These are phyloP conservation scores for Cabera pusaria DNA, from an alignment of 2,888 invertebrate genomes.

Conservation along the genomic window DNA sequence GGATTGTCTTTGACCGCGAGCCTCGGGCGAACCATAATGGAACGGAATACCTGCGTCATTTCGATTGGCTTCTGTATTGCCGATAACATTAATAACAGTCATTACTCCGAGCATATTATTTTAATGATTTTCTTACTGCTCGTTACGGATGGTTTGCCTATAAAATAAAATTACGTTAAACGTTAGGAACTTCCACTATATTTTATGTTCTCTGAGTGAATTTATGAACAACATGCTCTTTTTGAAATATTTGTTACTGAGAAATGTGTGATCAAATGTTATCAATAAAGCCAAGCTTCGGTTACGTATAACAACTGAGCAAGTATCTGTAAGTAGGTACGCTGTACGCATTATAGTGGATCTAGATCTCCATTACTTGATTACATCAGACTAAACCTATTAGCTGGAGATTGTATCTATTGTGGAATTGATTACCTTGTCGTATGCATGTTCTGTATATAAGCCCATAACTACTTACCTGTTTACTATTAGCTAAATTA, in stretches of 20 bases:
- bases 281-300: constrained; percentile 1
- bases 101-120: constrained; percentile 54
- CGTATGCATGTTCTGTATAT: constrained; percentile 12
- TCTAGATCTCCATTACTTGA: constrained; percentile 27
- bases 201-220: constrained; percentile 16
- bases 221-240: background rate
- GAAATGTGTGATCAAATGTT: constrained; percentile 4
- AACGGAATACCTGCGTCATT: constrained; percentile 59
- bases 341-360: constrained; percentile 17
- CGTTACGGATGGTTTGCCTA: constrained; percentile 34
- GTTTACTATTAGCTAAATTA: constrained; percentile 2
- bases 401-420: constrained; percentile 24
- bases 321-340: constrained; percentile 11
- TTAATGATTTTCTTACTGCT: constrained; percentile 53
- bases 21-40: constrained; percentile 66
- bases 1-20: constrained; percentile 70
- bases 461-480: constrained; percentile 1
- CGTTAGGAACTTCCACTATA: constrained; percentile 25
- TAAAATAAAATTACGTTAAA: constrained; percentile 38
- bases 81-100: constrained; percentile 64
- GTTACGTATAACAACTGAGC: background rate
- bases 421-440: constrained; percentile 29
- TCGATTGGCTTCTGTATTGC: constrained; percentile 71
- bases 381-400: constrained; percentile 23
- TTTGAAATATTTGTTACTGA: background rate